Percentiles rank a stretch among this genome's conserved stretches.
Conservation (phyloP, 2,797 vertebrate genomes). For the Gobio occitaniae region DNA sequence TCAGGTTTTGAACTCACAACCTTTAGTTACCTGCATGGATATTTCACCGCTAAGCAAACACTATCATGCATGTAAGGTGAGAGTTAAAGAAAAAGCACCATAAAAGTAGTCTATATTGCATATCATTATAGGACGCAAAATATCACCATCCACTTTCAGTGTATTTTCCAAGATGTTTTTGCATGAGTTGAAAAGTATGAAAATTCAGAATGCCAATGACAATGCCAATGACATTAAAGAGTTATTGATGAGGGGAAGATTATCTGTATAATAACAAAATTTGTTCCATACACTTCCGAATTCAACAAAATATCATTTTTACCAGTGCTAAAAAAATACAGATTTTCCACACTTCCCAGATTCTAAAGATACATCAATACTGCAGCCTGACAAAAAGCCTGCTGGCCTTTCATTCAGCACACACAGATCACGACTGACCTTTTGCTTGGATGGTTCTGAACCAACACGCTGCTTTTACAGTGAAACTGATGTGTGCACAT, state of each 20-base stretch:
- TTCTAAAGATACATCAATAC: constrained; percentile 23
- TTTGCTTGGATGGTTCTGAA: constrained; percentile 36
- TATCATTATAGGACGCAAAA: background rate
- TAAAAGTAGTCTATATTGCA: background rate
- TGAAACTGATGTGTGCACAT: background rate
- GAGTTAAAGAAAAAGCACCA: background rate
- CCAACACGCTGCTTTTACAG: constrained; percentile 1
- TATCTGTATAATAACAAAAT: background rate
- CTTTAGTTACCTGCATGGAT: background rate
- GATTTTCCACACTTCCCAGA: background rate
- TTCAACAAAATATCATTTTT: background rate
- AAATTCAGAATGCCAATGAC: too few species aligned
- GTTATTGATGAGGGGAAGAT: background rate
- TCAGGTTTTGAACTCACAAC: background rate
- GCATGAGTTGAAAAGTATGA: background rate
- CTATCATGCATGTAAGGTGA: background rate
- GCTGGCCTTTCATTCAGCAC: constrained; percentile 40
- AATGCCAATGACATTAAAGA: background rate
- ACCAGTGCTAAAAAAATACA: background rate
- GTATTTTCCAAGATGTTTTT: background rate
- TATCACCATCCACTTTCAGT: background rate
- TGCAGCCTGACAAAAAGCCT: constrained; percentile 41
- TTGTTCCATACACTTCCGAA: background rate
- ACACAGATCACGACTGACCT: constrained; percentile 45
- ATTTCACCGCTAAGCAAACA: background rate